Percentiles rank a stretch among this genome's conserved stretches.
Conservation (phyloP, 2,888 invertebrate genomes). For the Mesodorylaimus sp. region DNA sequence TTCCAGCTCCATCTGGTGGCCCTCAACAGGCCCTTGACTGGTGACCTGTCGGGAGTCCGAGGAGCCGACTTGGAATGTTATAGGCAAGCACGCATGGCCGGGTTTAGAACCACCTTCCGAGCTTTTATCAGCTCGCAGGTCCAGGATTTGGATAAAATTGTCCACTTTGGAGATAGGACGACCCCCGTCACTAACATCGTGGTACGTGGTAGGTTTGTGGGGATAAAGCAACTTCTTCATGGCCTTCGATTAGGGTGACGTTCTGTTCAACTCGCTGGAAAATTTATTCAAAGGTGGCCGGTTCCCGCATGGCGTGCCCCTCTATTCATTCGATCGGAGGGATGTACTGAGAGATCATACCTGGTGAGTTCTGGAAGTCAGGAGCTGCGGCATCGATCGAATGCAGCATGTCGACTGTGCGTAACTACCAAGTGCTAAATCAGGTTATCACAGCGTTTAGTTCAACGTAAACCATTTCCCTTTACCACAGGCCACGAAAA, state of each 20-base stretch:
- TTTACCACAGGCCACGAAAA: slow-evolving; percentile 58
- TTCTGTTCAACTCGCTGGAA: slow-evolving; percentile 76
- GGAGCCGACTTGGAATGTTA: slow-evolving; percentile 88
- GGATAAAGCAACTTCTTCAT: neutral
- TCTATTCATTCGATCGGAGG: slow-evolving; percentile 81
- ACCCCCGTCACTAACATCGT: slow-evolving; percentile 68
- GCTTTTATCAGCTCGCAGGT: slow-evolving; percentile 33
- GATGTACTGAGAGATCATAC: slow-evolving; percentile 67
- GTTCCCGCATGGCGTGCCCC: slow-evolving; percentile 57
- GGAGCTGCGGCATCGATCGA: no score
- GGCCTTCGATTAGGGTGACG: slow-evolving; percentile 44
- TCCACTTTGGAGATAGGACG: slow-evolving; percentile 64
- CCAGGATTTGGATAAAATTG: slow-evolving; percentile 67
- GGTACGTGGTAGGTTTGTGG: neutral
- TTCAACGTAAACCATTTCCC: neutral
- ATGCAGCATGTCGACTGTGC: no score
- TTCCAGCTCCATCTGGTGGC: slow-evolving; percentile 71
- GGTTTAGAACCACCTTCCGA: slow-evolving; percentile 44
- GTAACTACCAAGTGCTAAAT: no score
- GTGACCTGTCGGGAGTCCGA: slow-evolving; percentile 76
- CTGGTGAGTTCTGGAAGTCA: slow-evolving; percentile 45
- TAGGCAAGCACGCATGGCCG: slow-evolving; percentile 66
- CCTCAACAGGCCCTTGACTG: slow-evolving; percentile 70
- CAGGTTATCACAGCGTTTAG: slow-evolving; percentile 10
- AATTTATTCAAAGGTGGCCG: slow-evolving; percentile 64